Base-by-base conservation (phyloP, 2,888 invertebrate genomes). In the Marasmarcha lunaedactyla region DNA sequence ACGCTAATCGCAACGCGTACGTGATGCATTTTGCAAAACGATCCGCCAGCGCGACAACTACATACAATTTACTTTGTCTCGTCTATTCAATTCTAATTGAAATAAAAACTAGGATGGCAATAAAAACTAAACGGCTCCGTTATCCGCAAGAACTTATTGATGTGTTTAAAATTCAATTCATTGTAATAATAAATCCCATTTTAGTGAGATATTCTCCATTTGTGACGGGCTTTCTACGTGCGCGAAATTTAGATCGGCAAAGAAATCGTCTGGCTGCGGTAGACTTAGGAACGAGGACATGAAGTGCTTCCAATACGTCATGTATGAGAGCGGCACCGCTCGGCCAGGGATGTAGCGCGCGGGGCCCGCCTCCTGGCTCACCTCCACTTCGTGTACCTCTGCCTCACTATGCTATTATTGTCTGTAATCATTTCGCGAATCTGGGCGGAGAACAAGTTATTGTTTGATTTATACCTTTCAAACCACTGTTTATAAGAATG, bases 1-100 rank as follows among this genome's bases (percentile, higher is more conserved):
- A 52, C 67, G 76, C 74, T 78, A 77, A 81, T 81, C 78, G 79
- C 78, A 72, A 74, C 65, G 63, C 57, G 73, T 73, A 77, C 79
- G 79, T 79, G 78, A 73, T 63, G 71, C 74, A 74, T 71, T 73
- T 72, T 69, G 69, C 73, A 63, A 70, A 60, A 49, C 42, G 43
- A 36, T 38, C 38, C 35, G 33, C 46, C 47, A 52, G 57, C 51
- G 55, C 54, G 57, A 54, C 20, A 20, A 3, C 20, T 20, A 54
- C 54, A 50, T 54, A 30, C n/a, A 10, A 10, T 11, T 30, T n/a
- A 30, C 2, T 15, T 15, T 5, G 3, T 20, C 20, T 20, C 20
- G 20, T 5, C 3, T 7, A 20, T 20, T 20, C 20, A 3, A 12
- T n/a, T 5, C 13, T 13, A n/a, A 33, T 13, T n/a, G 10, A n/a